Base-by-base conservation (phyloP, 1,140 invertebrate genomes). In the Danaus melanippus region DNA sequence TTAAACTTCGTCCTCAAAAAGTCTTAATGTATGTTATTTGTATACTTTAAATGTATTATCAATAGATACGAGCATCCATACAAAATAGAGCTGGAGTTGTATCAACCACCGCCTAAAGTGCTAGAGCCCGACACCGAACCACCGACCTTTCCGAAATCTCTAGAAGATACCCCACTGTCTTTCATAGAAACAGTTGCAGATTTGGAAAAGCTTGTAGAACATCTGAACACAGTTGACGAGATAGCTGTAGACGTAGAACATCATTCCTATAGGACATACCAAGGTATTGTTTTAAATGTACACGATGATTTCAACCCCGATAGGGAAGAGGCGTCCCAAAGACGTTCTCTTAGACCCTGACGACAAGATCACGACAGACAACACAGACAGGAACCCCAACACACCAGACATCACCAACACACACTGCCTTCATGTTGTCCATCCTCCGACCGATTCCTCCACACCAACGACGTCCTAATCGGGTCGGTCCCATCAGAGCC, bases 1-100 rank as follows among this genome's bases (percentile, higher is more conserved):
- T 15, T n/a, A n/a, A n/a, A n/a, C n/a, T n/a, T n/a, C n/a, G n/a
- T n/a, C n/a, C n/a, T n/a, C n/a, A n/a, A n/a, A n/a, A n/a, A n/a
- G n/a, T n/a, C n/a, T n/a, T n/a, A n/a, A n/a, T n/a, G n/a, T n/a
- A n/a, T n/a, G n/a, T n/a, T n/a, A n/a, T n/a, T n/a, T n/a, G n/a
- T n/a, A 9, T 44, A 43, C 39, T 39, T 50, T 10, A 12, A 10
- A 47, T 44, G 43, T 54, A 40, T 54, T 51, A 47, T 53, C 44
- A 21, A 15, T 58, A 84, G 79, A 58, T 95, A 90, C 79, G 90
- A 91, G 63, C 97, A 98, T 89, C 97, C 97, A 0, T 99, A 99
- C 79, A 91, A 95, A 76, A 90, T 90, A 76, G 97, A 99, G 83
- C 74, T 99, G 10, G 89, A 96, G 32, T 85, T 89, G 64, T 95